phyloP scores from a whole-genome alignment of 2,113 vertebrate species.

The Pholis gunnellus region DNA sequence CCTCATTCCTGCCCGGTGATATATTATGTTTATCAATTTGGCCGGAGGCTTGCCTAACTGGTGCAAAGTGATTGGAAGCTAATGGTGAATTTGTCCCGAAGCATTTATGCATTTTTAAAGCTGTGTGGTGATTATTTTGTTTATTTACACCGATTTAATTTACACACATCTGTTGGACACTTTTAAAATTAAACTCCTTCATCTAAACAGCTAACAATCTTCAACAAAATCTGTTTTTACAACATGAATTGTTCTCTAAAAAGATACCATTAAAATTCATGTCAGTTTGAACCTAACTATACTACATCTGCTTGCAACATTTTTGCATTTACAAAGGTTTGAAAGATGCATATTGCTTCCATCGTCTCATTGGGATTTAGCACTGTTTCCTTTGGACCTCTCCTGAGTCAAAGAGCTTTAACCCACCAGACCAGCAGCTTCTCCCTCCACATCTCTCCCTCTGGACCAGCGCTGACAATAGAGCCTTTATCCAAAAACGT shows the following conservation, averaged over 20 bases:
- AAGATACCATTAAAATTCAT: background rate
- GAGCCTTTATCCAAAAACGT: conserved; percentile 57
- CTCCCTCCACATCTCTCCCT: conserved; percentile 22
- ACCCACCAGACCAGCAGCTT: conserved; percentile 38
- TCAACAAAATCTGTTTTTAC: background rate
- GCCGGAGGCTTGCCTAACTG: background rate
- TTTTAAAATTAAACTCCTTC: background rate
- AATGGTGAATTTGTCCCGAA: conserved; percentile 7
- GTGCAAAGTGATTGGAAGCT: conserved; percentile 29
- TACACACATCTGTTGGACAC: conserved; percentile 8
- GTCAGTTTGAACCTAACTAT: background rate
- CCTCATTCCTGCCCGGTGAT: conserved; percentile 57
- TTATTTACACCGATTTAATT: background rate
- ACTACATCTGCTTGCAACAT: background rate
- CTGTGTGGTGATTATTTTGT: conserved; percentile 5
- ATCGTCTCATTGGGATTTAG: conserved; percentile 1
- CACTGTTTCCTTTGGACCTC: conserved; percentile 31
- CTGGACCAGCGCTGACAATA: conserved; percentile 48
- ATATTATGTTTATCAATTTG: conserved; percentile 46
- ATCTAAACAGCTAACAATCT: background rate
- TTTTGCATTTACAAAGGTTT: background rate
- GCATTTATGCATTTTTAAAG: conserved; percentile 31
- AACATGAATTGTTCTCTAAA: background rate
- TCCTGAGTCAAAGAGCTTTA: conserved; percentile 28
- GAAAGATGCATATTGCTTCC: conserved; percentile 18